Evolutionary conservation across 2,888 invertebrate species (phyloP).

Genomic region (Litoditis marina): DNA sequence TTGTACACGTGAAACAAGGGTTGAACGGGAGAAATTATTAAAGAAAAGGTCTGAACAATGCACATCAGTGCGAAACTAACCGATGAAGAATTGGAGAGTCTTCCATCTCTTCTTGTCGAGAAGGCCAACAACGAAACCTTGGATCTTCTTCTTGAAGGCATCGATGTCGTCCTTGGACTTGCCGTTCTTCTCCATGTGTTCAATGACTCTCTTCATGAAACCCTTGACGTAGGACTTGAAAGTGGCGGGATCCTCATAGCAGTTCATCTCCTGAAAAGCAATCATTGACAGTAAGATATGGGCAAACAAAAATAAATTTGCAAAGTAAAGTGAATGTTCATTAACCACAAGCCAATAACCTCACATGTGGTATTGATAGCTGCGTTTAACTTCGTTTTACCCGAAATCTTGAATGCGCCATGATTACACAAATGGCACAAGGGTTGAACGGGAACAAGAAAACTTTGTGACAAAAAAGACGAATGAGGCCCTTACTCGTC

Average conservation of each 20-base stretch:
- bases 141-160: slow-evolving; percentile 60
- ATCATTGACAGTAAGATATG: neutral
- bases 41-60: neutral
- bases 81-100: slow-evolving; percentile 56
- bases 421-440: too few species aligned
- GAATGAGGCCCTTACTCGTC: too few species aligned
- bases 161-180: slow-evolving; percentile 56
- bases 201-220: slow-evolving; percentile 87
- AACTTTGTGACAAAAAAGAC: neutral
- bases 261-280: slow-evolving; percentile 66
- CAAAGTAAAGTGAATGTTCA: too few species aligned
- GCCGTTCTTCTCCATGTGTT: slow-evolving; percentile 59
- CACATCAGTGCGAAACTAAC: slow-evolving; percentile 15
- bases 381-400: too few species aligned
- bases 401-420: too few species aligned
- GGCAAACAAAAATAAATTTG: neutral
- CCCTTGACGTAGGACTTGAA: slow-evolving; percentile 89
- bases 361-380: too few species aligned
- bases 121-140: slow-evolving; percentile 51
- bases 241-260: slow-evolving; percentile 76
- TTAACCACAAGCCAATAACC: too few species aligned
- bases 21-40: neutral
- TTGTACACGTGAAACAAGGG: neutral
- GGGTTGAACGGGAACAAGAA: too few species aligned
- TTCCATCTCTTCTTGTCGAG: slow-evolving; percentile 57